Evolutionary conservation across 2,888 invertebrate species (phyloP).

Genomic region (Pachliopta kotzebuea): DNA sequence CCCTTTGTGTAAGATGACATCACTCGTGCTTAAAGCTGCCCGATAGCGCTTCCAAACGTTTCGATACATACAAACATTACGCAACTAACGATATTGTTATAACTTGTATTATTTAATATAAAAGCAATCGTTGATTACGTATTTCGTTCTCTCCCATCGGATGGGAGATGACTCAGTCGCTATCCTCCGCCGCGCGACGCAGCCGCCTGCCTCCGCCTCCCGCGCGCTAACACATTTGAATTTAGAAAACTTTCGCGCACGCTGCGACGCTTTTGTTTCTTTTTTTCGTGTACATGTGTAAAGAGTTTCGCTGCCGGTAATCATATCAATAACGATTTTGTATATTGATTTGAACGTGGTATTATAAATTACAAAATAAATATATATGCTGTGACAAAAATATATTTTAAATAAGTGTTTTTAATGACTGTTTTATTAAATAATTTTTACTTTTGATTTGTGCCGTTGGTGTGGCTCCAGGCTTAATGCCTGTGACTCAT

Average conservation of each 20-base stretch:
- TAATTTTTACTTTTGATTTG: slow-evolving; percentile 37
- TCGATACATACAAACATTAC: slow-evolving; percentile 1
- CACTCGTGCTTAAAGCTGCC: slow-evolving; percentile 7
- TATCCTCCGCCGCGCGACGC: slow-evolving; percentile 50
- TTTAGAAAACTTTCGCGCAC: slow-evolving; percentile 34
- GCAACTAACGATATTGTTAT: slow-evolving; percentile 19
- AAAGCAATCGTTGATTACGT: slow-evolving; percentile 14
- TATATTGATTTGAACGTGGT: too few species aligned
- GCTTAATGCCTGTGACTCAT: slow-evolving; percentile 54
- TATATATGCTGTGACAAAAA: too few species aligned
- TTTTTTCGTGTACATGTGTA: slow-evolving; percentile 18
- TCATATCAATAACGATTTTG: too few species aligned
- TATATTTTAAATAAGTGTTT: too few species aligned
- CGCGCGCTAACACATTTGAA: slow-evolving; percentile 39
- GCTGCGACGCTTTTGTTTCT: slow-evolving; percentile 28
- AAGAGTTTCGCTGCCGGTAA: too few species aligned
- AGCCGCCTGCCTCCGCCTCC: slow-evolving; percentile 41
- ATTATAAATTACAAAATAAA: too few species aligned
- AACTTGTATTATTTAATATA: slow-evolving; percentile 18
- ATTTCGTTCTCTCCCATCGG: slow-evolving; percentile 44
- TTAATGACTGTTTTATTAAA: neutral
- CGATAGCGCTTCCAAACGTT: slow-evolving; percentile 12
- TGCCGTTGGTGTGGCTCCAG: slow-evolving; percentile 39
- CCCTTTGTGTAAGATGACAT: slow-evolving; percentile 23
- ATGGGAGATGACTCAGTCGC: slow-evolving; percentile 70